These are phyloP conservation scores for Anodontia alba DNA, from an alignment of 2,888 invertebrate species.

Conservation along the genomic window DNA sequence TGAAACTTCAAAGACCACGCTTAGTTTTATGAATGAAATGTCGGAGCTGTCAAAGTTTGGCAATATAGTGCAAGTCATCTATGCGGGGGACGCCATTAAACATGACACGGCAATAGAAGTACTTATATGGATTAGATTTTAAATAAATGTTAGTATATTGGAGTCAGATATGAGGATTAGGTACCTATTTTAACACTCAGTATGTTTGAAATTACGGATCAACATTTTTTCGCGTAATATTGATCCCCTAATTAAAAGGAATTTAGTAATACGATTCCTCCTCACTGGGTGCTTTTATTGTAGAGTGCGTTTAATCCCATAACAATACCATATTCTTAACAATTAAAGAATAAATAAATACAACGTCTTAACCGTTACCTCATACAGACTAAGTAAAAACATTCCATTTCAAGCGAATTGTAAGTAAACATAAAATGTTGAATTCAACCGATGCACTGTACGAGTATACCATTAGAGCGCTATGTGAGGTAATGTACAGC, in stretches of 20 bases:
- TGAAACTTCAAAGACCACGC: no score
- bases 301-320: neutral
- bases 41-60: neutral
- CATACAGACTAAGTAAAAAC: neutral
- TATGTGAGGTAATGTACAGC: no score
- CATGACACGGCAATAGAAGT: conserved; percentile 8
- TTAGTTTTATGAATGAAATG: conserved; percentile 7
- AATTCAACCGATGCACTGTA: no score
- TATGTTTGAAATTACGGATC: conserved; percentile 9
- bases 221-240: neutral
- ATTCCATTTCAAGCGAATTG: conserved; percentile 5
- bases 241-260: conserved; percentile 13
- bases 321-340: conserved; percentile 1
- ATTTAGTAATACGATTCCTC: neutral
- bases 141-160: conserved; percentile 7
- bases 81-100: conserved; percentile 15
- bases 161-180: conserved; percentile 18
- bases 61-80: conserved; percentile 12
- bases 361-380: neutral
- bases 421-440: no score
- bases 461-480: no score
- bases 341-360: conserved; percentile 16
- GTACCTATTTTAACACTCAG: conserved; percentile 4
- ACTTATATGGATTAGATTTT: conserved; percentile 13
- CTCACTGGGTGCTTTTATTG: conserved; percentile 12